These are phyloP conservation scores for Nephrotoma appendiculata DNA, from an alignment of 2,888 invertebrate species.

Conservation along the genomic window DNA sequence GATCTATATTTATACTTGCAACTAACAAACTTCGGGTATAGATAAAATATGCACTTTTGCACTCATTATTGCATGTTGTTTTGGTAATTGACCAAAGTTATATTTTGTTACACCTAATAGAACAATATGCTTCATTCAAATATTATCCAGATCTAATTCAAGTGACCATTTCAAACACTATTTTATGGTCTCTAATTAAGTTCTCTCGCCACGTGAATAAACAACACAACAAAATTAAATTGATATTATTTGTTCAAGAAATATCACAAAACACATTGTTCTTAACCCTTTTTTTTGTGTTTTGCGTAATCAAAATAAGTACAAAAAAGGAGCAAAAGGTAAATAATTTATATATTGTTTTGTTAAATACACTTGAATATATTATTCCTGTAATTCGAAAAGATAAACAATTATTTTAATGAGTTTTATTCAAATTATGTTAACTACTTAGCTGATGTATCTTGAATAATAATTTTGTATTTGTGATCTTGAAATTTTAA, in stretches of 20 bases:
- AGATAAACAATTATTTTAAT: not conserved
- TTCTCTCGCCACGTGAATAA: not conserved
- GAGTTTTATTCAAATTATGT: not conserved
- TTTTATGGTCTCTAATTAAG: not conserved
- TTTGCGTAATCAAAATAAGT: not conserved
- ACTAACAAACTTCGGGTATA: too few species aligned
- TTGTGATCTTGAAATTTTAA: not conserved
- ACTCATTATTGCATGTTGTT: too few species aligned
- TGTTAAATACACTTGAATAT: not conserved
- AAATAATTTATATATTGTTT: not conserved
- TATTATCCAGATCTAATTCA: too few species aligned
- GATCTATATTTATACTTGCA: too few species aligned
- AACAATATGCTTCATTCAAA: too few species aligned
- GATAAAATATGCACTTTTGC: too few species aligned
- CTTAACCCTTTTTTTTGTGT: not conserved
- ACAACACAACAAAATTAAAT: not conserved
- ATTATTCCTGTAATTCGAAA: not conserved
- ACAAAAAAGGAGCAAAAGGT: not conserved
- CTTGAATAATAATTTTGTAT: not conserved
- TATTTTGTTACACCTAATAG: too few species aligned
- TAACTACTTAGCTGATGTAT: not conserved
- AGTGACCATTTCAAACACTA: too few species aligned
- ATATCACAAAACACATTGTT: not conserved
- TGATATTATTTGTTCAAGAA: not conserved
- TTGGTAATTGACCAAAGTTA: too few species aligned